phyloP scores from a whole-genome alignment of 2,888 invertebrate species.

The Callosobruchus maculatus region DNA sequence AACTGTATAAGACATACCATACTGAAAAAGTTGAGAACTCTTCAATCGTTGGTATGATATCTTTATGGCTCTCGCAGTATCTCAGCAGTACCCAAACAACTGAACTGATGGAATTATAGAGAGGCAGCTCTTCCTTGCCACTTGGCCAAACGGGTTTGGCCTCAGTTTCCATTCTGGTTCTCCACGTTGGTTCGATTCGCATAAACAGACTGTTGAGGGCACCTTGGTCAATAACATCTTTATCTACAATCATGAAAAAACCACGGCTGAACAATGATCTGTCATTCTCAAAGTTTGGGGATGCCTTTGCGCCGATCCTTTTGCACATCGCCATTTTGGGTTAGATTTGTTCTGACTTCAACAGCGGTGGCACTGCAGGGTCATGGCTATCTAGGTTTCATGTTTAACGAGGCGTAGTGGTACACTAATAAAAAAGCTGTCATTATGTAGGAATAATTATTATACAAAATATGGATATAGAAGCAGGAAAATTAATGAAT shows the following conservation, averaged over 20 bases:
- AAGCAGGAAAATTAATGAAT: too few relatives aligned
- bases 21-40: conserved; percentile 4
- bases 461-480: too few relatives aligned
- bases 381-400: too few relatives aligned
- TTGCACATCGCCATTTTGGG: too few relatives aligned
- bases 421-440: too few relatives aligned
- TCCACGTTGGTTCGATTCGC: conserved; percentile 41
- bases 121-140: neutral
- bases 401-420: too few relatives aligned
- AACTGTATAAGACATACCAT: conserved; percentile 1
- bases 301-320: too few relatives aligned
- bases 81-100: conserved; percentile 25
- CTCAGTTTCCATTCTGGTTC: conserved; percentile 21
- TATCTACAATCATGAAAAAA: neutral
- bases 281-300: too few relatives aligned
- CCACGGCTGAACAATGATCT: too few relatives aligned
- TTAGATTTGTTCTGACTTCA: too few relatives aligned
- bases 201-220: conserved; percentile 40
- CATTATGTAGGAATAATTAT: too few relatives aligned
- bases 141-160: conserved; percentile 18
- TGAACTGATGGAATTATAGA: conserved; percentile 5
- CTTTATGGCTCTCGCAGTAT: conserved; percentile 11
- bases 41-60: conserved; percentile 4
- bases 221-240: conserved; percentile 20
- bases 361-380: too few relatives aligned